Percentiles rank a stretch among this genome's conserved stretches.
Evolutionary conservation across 2,113 vertebrate genomes (phyloP).

Genomic region (Fulica atra): DNA sequence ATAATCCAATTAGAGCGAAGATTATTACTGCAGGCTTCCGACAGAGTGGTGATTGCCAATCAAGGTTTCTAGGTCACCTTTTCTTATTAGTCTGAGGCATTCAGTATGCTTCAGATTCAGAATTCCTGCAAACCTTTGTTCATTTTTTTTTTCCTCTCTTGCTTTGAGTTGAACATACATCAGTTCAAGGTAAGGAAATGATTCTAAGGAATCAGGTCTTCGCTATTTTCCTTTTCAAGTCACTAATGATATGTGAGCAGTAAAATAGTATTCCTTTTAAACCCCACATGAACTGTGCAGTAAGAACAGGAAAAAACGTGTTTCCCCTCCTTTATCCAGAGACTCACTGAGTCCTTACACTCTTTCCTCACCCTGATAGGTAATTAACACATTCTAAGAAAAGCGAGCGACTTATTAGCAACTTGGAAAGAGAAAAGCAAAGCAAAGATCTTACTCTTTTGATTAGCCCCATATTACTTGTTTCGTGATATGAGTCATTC

Average conservation of each 20-base stretch:
- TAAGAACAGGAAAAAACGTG: background rate
- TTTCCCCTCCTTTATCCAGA: background rate
- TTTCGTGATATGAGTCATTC: background rate
- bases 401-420: background rate
- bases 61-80: conserved; percentile 70
- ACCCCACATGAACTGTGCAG: background rate
- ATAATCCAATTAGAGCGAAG: conserved; percentile 67
- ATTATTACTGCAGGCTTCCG: conserved; percentile 64
- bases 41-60: conserved; percentile 60
- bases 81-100: conserved; percentile 46
- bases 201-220: background rate
- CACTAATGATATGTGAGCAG: background rate
- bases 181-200: conserved; percentile 33
- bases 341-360: background rate
- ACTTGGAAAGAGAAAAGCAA: background rate
- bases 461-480: background rate
- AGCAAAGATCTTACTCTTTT: background rate
- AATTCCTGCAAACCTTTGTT: background rate
- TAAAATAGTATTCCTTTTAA: background rate
- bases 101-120: background rate
- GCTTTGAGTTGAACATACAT: background rate
- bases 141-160: background rate
- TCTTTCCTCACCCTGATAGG: background rate
- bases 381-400: background rate
- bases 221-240: background rate